Base-by-base conservation (phyloP, 2,888 invertebrate genomes). In the Seira sanloemensis region DNA sequence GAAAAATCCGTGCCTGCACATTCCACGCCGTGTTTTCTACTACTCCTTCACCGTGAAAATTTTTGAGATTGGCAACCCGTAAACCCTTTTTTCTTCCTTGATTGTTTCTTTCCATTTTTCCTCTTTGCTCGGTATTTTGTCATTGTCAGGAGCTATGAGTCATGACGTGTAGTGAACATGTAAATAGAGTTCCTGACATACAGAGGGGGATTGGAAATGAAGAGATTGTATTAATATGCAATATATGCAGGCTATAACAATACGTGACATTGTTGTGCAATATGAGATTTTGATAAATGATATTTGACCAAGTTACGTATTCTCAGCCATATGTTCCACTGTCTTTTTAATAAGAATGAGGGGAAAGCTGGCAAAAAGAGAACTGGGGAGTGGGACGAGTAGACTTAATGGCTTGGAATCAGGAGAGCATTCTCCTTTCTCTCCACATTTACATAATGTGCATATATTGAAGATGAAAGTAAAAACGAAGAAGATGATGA, bases 141-240 rank as follows among this genome's bases (percentile, higher is more conserved):
- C 78, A 71, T 78, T 71, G 79, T 79, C 79, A 54, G 66, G 79
- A 79, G 66, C 67, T 68, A 25, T 68, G 67, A 62, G 62, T 21
- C 62, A 62, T 62, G 62, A 21, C 62, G 21, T 62, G 21, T 21
- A 1, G 21, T 12, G 50, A 12, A n/a, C 16, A 50, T 50, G 50
- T 50, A 7, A 50, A 50, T n/a, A 16, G 16, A n/a, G 16, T 50
- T n/a, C 50, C 12, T 2, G 50, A 16, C 50, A 50, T 50, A 50
- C n/a, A n/a, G n/a, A n/a, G n/a, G n/a, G 2, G 37, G 12, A 50
- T 7, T 50, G 2, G 50, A 50, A 50, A n/a, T 7, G 50, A 50
- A 16, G 2, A 12, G 16, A 50, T 37, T 4, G 37, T 50, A 50
- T 50, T 50, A 50, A 50, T 50, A 50, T 50, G 50, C 50, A 18